Conservation (phyloP, 2,113 vertebrate genomes). For the Lagenorhynchus albirostris region DNA sequence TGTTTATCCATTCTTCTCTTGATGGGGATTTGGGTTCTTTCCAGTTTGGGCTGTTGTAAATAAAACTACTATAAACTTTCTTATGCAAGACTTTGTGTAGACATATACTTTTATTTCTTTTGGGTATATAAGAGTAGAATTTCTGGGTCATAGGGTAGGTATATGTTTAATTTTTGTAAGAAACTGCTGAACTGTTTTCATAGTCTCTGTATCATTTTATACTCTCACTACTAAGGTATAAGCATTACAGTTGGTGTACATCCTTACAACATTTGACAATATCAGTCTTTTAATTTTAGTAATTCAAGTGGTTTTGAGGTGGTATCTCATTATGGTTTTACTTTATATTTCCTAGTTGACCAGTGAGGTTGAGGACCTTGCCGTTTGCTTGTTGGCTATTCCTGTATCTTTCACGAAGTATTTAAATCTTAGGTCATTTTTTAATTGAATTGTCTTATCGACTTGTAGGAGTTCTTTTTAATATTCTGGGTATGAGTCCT, state of each 20-base stretch:
- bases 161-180: background rate
- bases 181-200: background rate
- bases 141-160: background rate
- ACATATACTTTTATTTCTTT: background rate
- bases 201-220: background rate
- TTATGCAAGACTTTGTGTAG: background rate
- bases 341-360: background rate
- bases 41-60: background rate
- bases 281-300: background rate
- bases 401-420: background rate
- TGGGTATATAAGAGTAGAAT: background rate
- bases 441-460: background rate
- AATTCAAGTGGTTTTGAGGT: background rate
- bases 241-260: background rate
- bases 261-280: background rate
- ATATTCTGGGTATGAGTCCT: background rate
- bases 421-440: background rate
- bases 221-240: background rate
- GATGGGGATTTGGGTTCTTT: background rate
- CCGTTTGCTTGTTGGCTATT: background rate
- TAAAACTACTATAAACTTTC: background rate
- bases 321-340: background rate
- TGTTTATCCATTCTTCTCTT: background rate
- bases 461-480: background rate
- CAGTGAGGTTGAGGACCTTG: background rate